Conservation (phyloP, 2,888 invertebrate species). For the Sympetrum striolatum region DNA sequence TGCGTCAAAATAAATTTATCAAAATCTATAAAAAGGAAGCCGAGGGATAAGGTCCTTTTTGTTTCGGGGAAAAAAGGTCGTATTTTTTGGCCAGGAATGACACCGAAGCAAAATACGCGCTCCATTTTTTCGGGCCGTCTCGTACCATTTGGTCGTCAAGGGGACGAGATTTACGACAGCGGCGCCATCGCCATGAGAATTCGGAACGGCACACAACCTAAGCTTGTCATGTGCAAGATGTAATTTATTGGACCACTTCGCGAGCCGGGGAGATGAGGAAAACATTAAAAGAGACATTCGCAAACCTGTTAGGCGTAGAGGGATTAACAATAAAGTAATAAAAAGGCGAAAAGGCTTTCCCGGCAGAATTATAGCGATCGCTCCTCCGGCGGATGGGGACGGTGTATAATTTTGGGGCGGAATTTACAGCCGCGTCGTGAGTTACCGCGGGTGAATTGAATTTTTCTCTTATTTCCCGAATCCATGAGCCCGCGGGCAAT, state of each 20-base stretch:
- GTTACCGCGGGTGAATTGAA: no score
- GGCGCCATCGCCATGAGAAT: background rate
- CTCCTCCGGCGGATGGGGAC: no score
- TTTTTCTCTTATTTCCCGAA: no score
- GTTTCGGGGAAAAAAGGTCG: background rate
- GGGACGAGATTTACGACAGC: background rate
- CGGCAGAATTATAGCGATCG: no score
- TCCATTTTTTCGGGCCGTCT: background rate
- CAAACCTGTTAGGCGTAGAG: background rate
- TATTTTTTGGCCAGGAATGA: background rate
- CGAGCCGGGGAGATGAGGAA: background rate
- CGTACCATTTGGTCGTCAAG: background rate
- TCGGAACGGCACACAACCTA: background rate
- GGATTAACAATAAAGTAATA: background rate
- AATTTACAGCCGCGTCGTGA: no score
- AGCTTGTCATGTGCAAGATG: conserved; percentile 29
- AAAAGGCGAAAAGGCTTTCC: no score
- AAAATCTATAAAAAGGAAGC: background rate
- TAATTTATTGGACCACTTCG: conserved; percentile 36
- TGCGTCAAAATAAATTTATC: background rate
- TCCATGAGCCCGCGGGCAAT: no score
- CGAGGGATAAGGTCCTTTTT: background rate
- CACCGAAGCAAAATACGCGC: background rate
- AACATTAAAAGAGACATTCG: background rate
- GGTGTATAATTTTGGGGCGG: no score